These are phyloP conservation scores for Eupleurogrammus muticus DNA, from an alignment of 2,797 vertebrate genomes.

Conservation along the genomic window DNA sequence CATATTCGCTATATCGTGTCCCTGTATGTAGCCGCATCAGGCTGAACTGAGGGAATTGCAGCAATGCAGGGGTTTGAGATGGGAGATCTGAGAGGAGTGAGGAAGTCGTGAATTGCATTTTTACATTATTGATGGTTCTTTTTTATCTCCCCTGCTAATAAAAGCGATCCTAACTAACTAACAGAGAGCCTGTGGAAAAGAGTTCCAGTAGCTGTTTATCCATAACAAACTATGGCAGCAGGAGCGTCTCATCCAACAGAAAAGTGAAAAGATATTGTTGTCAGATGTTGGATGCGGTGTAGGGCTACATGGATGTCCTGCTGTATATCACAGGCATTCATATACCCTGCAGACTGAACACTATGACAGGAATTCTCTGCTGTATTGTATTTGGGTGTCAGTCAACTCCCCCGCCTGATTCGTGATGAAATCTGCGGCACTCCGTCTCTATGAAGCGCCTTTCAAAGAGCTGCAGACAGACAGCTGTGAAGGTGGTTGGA, in stretches of 20 bases:
- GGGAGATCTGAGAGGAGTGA: constrained; percentile 79
- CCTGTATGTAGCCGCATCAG: constrained; percentile 53
- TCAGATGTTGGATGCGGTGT: constrained; percentile 12
- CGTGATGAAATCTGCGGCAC: constrained; percentile 16
- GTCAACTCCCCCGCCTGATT: constrained; percentile 21
- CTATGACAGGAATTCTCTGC: constrained; percentile 20
- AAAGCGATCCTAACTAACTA: constrained; percentile 74
- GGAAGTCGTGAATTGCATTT: constrained; percentile 82
- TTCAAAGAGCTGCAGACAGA: constrained; percentile 53
- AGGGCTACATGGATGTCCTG: constrained; percentile 14
- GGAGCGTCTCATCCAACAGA: constrained; percentile 47
- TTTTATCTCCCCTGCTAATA: constrained; percentile 76
- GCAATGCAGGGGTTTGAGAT: constrained; percentile 54
- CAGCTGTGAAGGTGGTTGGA: constrained; percentile 44
- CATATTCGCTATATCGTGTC: constrained; percentile 72
- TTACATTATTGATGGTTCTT: constrained; percentile 85
- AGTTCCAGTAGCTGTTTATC: constrained; percentile 74
- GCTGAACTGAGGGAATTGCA: constrained; percentile 43
- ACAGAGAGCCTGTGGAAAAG: constrained; percentile 49
- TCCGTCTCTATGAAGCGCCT: constrained; percentile 8
- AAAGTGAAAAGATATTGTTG: constrained; percentile 27
- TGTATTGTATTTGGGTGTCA: constrained; percentile 35
- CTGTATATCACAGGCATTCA: constrained; percentile 48
- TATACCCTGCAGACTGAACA: constrained; percentile 24
- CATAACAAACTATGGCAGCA: constrained; percentile 53